Evolutionary conservation across 2,888 invertebrate genomes (phyloP).

Genomic region (Anticlea derivata): DNA sequence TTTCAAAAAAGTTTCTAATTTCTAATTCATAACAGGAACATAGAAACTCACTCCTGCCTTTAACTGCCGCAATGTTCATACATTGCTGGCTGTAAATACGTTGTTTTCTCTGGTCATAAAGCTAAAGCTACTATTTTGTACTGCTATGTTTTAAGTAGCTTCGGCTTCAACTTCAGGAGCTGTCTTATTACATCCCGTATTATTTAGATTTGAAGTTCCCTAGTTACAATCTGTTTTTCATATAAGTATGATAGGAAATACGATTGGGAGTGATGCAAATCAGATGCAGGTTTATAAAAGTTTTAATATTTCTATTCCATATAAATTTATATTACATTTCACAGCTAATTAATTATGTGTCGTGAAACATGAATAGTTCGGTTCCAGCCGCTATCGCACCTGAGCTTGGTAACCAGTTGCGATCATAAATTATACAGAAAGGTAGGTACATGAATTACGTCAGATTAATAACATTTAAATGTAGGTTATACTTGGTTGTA

Average conservation of each 20-base stretch:
- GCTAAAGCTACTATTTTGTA: too few species aligned
- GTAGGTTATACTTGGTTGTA: constrained; percentile 39
- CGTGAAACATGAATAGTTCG: constrained; percentile 32
- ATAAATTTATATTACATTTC: constrained; percentile 25
- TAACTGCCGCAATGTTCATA: too few species aligned
- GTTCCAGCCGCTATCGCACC: constrained; percentile 16
- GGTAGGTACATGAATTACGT: constrained; percentile 34
- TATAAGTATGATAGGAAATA: not conserved
- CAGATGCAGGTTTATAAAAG: constrained; percentile 24
- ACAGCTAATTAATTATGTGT: constrained; percentile 30
- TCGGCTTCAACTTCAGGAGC: too few species aligned
- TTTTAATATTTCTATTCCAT: constrained; percentile 18
- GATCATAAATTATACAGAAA: constrained; percentile 35
- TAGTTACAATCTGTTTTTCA: constrained; percentile 10
- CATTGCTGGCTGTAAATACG: too few species aligned
- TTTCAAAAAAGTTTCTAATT: too few species aligned
- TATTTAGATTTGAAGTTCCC: constrained; percentile 11
- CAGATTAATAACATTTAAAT: constrained; percentile 51
- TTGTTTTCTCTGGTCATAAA: too few species aligned
- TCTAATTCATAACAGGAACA: too few species aligned
- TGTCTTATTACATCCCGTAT: too few species aligned
- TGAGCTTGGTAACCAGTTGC: constrained; percentile 3
- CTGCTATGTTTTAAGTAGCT: too few species aligned
- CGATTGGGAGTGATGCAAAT: constrained; percentile 15
- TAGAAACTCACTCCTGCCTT: too few species aligned